Evolutionary conservation across 2,888 invertebrate genomes (phyloP), one percentile per base, ranked within the genome.

Genomic region (Acholoe squamosa): DNA sequence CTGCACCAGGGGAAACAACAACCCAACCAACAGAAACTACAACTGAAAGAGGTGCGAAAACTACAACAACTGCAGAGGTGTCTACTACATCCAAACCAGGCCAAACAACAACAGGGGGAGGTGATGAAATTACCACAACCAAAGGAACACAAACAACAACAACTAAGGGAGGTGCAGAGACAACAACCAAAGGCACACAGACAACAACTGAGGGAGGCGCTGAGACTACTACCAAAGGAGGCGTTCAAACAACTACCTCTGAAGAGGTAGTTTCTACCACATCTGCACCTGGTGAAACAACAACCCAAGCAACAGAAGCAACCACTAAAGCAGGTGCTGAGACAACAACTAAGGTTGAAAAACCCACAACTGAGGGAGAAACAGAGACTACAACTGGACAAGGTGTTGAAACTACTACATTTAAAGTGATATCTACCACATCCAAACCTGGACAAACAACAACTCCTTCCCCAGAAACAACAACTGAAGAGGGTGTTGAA

Each of bases 61-160:
- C 43, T 7, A 43, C 43, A 43, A 43, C 43, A 10, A 7, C 43
- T 43, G 43, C 3, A 43, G 43, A 43, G 5, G 10, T n/a, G n/a
- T n/a, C n/a, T n/a, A n/a, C n/a, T n/a, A n/a, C n/a, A n/a, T n/a
- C n/a, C n/a, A n/a, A n/a, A n/a, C n/a, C n/a, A n/a, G n/a, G n/a
- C n/a, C n/a, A n/a, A n/a, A n/a, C n/a, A n/a, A 88, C 88, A n/a
- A 52, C 28, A 28, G 61, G 61, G 25, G 77, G 1, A 28, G 77
- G 3, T n/a, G 77, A 10, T 1, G 28, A 19, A 7, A 77, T n/a
- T n/a, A n/a, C 77, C 5, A 33, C 77, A 14, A 77, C 28, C 1
- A 1, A 1, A 5, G n/a, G n/a, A 10, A 28, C 10, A 31, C 77
- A 3, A 61, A n/a, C 61, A 84, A 84, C 43, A 84, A 51, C 84